These are phyloP conservation scores for Rostratula benghalensis DNA, from an alignment of 2,113 vertebrate genomes.

Conservation along the genomic window DNA sequence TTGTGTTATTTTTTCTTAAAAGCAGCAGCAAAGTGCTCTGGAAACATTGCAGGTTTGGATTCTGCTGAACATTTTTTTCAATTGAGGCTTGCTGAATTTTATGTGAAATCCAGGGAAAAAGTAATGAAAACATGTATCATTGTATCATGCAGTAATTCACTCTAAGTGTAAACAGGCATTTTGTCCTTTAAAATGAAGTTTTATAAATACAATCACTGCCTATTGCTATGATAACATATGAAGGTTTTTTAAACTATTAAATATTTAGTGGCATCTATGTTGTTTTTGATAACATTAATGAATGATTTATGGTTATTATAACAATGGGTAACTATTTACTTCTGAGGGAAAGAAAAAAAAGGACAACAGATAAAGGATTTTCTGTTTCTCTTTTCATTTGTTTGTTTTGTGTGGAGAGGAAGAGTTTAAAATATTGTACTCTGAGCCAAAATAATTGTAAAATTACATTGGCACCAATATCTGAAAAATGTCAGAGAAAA, in stretches of 20 bases:
- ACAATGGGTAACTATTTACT: slow-evolving; percentile 12
- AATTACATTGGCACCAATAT: slow-evolving; percentile 59
- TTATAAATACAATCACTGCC: background rate
- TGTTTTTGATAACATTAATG: background rate
- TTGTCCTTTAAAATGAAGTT: background rate
- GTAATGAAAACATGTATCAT: background rate
- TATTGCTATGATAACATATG: background rate
- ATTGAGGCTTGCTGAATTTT: background rate
- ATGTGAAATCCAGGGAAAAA: background rate
- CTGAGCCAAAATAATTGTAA: slow-evolving; percentile 42
- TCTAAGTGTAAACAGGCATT: background rate
- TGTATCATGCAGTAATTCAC: background rate
- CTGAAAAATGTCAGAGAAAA: slow-evolving; percentile 52
- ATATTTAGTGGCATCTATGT: background rate
- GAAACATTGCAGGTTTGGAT: background rate
- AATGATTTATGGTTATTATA: slow-evolving; percentile 12
- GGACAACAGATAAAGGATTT: background rate
- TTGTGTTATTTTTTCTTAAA: background rate
- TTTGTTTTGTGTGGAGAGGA: slow-evolving; percentile 39
- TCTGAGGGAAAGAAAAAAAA: background rate
- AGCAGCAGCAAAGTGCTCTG: background rate
- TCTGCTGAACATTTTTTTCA: background rate
- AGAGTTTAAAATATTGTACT: slow-evolving; percentile 30
- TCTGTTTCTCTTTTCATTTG: slow-evolving; percentile 39
- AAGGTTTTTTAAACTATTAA: background rate